These are phyloP conservation scores for Cryptomyrus ogoouensis DNA, from an alignment of 2,113 vertebrate species.

Conservation along the genomic window DNA sequence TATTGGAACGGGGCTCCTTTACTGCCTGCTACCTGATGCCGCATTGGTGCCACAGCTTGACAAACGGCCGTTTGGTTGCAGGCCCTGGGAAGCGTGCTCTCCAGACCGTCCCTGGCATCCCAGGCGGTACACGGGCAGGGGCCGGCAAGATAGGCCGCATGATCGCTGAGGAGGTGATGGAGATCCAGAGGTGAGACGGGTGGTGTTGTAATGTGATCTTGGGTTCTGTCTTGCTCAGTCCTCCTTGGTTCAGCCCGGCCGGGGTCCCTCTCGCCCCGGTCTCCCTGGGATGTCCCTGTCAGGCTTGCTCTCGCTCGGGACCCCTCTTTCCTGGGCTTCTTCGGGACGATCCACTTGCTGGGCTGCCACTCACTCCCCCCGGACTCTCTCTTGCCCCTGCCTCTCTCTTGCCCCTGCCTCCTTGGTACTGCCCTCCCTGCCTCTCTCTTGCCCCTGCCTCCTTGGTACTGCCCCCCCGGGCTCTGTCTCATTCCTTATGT, in stretches of 20 bases:
- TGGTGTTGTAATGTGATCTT: not conserved
- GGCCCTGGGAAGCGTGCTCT: slow-evolving; percentile 81
- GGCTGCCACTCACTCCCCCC: not conserved
- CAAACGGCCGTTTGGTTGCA: slow-evolving; percentile 37
- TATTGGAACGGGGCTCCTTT: not conserved
- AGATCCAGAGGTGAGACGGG: slow-evolving; percentile 84
- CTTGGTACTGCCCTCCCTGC: too few relatives aligned
- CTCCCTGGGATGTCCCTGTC: too few relatives aligned
- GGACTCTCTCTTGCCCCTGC: too few relatives aligned
- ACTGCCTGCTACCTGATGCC: not conserved
- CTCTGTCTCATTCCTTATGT: not conserved
- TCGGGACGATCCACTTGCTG: not conserved
- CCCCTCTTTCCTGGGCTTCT: not conserved
- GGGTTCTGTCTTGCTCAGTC: not conserved
- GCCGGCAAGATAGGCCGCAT: slow-evolving; percentile 97
- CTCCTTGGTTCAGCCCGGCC: not conserved
- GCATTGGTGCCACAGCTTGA: not conserved
- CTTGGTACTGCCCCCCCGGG: not conserved
- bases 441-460: not conserved
- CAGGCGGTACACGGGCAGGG: slow-evolving; percentile 89
- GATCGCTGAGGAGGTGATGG: slow-evolving; percentile 99
- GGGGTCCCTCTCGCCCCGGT: not conserved
- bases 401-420: too few relatives aligned
- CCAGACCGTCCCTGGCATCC: slow-evolving; percentile 89
- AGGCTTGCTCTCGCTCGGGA: too few relatives aligned